Evolutionary conservation across 2,113 vertebrate species (phyloP).

Genomic region (Rana temporaria): DNA sequence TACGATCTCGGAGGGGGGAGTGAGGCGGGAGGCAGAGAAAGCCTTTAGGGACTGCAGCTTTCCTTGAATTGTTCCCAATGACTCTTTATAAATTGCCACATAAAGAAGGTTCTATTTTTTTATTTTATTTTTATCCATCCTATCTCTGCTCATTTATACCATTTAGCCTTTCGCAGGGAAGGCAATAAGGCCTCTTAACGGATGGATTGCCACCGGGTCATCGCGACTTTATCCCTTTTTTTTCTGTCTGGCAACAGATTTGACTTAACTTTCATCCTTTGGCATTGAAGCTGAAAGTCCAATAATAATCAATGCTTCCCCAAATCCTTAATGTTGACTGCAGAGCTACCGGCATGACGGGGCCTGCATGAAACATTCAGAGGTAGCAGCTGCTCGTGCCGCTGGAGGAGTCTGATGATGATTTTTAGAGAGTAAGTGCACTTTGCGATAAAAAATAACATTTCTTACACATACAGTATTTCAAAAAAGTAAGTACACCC

Average conservation of each 20-base stretch:
- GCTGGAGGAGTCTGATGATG: too few relatives aligned
- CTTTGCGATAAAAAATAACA: too few relatives aligned
- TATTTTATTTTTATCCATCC: conserved; percentile 3
- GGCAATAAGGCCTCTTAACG: conserved; percentile 30
- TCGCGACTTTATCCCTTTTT: conserved; percentile 7
- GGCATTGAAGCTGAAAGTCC: not conserved
- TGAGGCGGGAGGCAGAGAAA: conserved; percentile 25
- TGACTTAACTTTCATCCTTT: conserved; percentile 14
- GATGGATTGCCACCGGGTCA: conserved; percentile 24
- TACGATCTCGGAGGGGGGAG: conserved; percentile 23
- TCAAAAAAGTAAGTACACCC: too few relatives aligned
- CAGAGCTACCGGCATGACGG: too few relatives aligned
- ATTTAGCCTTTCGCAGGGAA: conserved; percentile 35
- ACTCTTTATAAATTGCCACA: conserved; percentile 54
- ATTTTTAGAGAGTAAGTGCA: too few relatives aligned
- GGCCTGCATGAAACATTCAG: not conserved
- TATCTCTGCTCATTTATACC: conserved; percentile 3
- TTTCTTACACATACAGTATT: too few relatives aligned
- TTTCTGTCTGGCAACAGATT: conserved; percentile 16
- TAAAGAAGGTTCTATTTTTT: conserved; percentile 24
- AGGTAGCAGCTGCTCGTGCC: not conserved
- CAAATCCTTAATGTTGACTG: too few relatives aligned
- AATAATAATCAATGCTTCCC: conserved; percentile 10
- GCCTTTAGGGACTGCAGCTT: conserved; percentile 54
- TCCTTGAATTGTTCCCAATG: conserved; percentile 55